phyloP scores from a whole-genome alignment of 2,797 vertebrate genomes.

The Clarias pachynema region DNA sequence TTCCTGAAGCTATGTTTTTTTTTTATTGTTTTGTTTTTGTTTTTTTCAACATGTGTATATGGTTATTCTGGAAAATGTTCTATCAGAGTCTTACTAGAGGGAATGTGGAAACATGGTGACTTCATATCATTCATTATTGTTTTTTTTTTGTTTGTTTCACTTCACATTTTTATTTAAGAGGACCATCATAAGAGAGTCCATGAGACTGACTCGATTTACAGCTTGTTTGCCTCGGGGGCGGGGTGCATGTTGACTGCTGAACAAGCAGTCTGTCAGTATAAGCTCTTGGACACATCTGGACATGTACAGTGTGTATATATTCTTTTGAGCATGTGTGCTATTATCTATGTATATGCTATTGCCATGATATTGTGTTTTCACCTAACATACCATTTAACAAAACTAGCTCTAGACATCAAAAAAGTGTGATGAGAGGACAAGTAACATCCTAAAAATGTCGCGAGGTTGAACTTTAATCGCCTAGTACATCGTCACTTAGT shows the following conservation, averaged over 20 bases:
- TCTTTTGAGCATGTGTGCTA: slow-evolving; percentile 48
- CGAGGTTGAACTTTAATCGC: too few species aligned
- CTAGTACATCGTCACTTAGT: background rate
- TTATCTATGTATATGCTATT: slow-evolving; percentile 49
- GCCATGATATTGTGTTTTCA: slow-evolving; percentile 53
- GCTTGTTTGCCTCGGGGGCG: slow-evolving; percentile 15
- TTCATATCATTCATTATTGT: slow-evolving; percentile 32
- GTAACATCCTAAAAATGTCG: slow-evolving; percentile 4
- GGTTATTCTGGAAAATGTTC: slow-evolving; percentile 51
- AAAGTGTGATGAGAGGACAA: slow-evolving; percentile 10
- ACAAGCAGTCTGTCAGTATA: slow-evolving; percentile 32
- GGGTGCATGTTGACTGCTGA: slow-evolving; percentile 14
- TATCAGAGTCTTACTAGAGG: slow-evolving; percentile 53
- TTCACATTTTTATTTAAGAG: slow-evolving; percentile 28
- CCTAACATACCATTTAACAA: slow-evolving; percentile 17
- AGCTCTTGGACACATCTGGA: slow-evolving; percentile 44
- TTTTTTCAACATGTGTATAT: slow-evolving; percentile 51
- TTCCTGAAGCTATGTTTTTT: slow-evolving; percentile 59
- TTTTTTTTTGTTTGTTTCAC: background rate
- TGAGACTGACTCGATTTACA: slow-evolving; percentile 12
- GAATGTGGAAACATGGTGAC: slow-evolving; percentile 53
- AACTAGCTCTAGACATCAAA: slow-evolving; percentile 32
- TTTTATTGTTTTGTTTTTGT: slow-evolving; percentile 35
- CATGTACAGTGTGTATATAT: slow-evolving; percentile 57
- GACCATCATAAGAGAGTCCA: slow-evolving; percentile 14